phyloP scores from a whole-genome alignment of 2,113 vertebrate species.

The Silurus asotus region DNA sequence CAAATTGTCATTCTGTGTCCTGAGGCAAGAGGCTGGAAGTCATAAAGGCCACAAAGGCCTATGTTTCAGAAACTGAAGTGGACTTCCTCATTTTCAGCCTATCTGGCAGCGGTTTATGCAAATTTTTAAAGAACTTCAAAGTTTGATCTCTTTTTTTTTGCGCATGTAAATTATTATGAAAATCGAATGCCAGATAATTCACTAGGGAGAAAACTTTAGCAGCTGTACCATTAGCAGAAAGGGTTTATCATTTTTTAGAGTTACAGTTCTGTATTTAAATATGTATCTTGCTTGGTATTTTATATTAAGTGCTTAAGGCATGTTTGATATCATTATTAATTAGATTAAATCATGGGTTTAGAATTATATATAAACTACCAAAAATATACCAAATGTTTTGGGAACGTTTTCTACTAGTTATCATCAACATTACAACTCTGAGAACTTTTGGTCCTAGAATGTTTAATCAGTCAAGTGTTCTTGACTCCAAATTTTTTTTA shows the following conservation, averaged over 20 bases:
- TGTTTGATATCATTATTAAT: background rate
- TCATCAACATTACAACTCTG: background rate
- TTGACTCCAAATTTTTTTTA: background rate
- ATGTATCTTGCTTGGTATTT: background rate
- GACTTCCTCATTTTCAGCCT: background rate
- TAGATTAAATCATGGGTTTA: background rate
- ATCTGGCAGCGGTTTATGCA: background rate
- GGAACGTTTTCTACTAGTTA: background rate
- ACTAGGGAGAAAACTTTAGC: background rate
- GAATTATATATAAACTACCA: background rate
- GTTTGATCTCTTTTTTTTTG: background rate
- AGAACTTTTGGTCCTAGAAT: background rate
- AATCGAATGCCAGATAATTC: background rate
- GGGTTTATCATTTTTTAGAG: background rate
- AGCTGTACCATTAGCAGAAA: background rate
- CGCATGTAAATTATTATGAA: background rate
- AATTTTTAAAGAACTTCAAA: background rate
- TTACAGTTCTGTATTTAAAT: background rate
- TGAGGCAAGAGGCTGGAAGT: background rate
- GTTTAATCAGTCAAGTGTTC: background rate
- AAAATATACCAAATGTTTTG: background rate
- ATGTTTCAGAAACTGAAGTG: background rate
- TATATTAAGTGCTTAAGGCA: background rate
- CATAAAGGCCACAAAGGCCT: background rate
- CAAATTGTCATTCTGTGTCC: conserved; percentile 14